Evolutionary conservation across 2,888 invertebrate genomes (phyloP).

Genomic region (Synanthedon myopaeformis): DNA sequence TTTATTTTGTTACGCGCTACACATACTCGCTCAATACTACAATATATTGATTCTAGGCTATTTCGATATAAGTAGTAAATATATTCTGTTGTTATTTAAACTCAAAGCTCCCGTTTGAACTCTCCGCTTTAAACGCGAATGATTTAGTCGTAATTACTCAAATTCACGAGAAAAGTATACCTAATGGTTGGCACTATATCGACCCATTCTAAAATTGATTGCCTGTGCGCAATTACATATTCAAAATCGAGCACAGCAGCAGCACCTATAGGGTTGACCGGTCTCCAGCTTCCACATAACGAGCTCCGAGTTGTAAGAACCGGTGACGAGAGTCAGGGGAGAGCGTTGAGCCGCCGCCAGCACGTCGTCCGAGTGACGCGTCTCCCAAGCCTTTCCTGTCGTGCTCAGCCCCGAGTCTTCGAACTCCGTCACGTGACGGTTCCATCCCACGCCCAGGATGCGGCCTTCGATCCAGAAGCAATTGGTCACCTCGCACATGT

Average conservation of each 20-base stretch:
- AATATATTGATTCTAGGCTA: too few relatives aligned
- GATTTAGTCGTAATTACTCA: too few relatives aligned
- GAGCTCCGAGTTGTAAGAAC: slow-evolving; percentile 82
- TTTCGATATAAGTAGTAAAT: too few relatives aligned
- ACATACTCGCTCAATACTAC: too few relatives aligned
- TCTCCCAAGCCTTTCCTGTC: slow-evolving; percentile 77
- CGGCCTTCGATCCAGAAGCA: slow-evolving; percentile 73
- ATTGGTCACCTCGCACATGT: slow-evolving; percentile 69
- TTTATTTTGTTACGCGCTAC: too few relatives aligned
- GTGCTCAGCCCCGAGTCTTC: slow-evolving; percentile 62
- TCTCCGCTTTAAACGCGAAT: too few relatives aligned
- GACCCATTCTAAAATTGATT: neutral
- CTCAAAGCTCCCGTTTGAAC: too few relatives aligned
- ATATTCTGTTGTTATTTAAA: too few relatives aligned
- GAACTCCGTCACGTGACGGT: slow-evolving; percentile 77
- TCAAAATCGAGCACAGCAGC: slow-evolving; percentile 9
- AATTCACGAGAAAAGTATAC: too few relatives aligned
- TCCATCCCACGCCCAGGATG: slow-evolving; percentile 85
- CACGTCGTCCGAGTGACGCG: slow-evolving; percentile 80
- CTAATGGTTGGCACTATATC: too few relatives aligned
- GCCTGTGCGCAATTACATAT: neutral
- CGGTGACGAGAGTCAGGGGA: slow-evolving; percentile 79
- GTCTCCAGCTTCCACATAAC: slow-evolving; percentile 87
- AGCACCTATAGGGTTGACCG: slow-evolving; percentile 76
- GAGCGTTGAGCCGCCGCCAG: slow-evolving; percentile 75